A percentile compares a stretch with the other conserved stretches of the same genome.
Conservation (phyloP, 2,888 invertebrate genomes). For the Hemicrepidius hirtus region DNA sequence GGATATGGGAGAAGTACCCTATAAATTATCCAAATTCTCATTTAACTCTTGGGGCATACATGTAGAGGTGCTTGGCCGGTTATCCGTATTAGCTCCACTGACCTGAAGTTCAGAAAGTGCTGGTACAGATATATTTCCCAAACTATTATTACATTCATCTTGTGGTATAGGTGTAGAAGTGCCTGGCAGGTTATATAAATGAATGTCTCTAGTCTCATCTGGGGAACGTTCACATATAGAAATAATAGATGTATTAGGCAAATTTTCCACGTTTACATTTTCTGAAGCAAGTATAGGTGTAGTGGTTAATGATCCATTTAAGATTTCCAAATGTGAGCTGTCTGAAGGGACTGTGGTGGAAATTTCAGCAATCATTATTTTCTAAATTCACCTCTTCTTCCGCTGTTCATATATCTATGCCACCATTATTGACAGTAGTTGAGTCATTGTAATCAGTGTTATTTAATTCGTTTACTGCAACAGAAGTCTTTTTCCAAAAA, state of each 20-base stretch:
- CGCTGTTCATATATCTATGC: neutral
- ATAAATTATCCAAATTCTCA: neutral
- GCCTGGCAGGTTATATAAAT: neutral
- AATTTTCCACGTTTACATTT: no score
- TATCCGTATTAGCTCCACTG: neutral
- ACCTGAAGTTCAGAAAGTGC: neutral
- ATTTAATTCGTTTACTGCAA: neutral
- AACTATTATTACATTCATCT: neutral
- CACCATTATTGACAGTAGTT: neutral
- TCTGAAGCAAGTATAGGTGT: neutral
- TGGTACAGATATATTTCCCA: neutral
- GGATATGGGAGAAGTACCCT: neutral
- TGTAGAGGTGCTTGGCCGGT: neutral
- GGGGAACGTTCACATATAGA: neutral
- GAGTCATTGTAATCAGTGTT: neutral
- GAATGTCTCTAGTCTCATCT: neutral
- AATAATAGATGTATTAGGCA: neutral
- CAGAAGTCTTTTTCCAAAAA: constrained; percentile 1
- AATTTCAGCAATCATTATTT: neutral
- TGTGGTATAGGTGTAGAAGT: constrained; percentile 1
- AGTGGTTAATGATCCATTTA: neutral
- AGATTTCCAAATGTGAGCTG: neutral
- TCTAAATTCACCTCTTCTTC: neutral
- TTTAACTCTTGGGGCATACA: neutral
- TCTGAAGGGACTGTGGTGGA: neutral